These are phyloP conservation scores for Heliconius eleuchia DNA, from an alignment of 1,140 invertebrate genomes.

Conservation along the genomic window DNA sequence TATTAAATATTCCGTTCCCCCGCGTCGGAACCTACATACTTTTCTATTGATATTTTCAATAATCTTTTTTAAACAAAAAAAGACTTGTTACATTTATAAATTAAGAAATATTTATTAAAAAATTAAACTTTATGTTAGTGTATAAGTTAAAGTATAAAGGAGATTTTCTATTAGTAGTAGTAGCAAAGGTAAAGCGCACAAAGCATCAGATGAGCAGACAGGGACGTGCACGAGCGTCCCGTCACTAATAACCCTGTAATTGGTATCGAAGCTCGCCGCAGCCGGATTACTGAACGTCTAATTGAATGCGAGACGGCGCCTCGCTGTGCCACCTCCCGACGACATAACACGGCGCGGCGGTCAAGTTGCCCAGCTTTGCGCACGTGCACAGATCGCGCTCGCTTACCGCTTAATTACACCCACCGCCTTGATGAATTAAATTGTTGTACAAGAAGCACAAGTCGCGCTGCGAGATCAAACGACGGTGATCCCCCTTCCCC, in stretches of 20 bases:
- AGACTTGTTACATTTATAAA: too few relatives aligned
- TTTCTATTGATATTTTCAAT: too few relatives aligned
- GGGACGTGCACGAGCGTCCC: constrained; percentile 56
- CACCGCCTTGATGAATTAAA: constrained; percentile 67
- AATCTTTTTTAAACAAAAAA: too few relatives aligned
- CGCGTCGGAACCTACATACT: too few relatives aligned
- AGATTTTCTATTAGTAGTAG: constrained; percentile 1
- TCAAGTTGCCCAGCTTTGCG: constrained; percentile 68
- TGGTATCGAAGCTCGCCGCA: constrained; percentile 79
- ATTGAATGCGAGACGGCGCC: constrained; percentile 78
- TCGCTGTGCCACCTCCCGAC: constrained; percentile 50
- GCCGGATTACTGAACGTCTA: constrained; percentile 79
- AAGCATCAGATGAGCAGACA: constrained; percentile 36
- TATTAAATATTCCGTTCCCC: too few relatives aligned
- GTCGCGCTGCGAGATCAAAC: constrained; percentile 67
- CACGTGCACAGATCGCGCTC: constrained; percentile 56
- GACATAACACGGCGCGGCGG: constrained; percentile 58
- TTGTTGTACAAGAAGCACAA: constrained; percentile 53
- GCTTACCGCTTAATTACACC: constrained; percentile 62
- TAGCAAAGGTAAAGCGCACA: constrained; percentile 34
- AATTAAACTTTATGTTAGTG: background rate
- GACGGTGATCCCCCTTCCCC: constrained; percentile 39
- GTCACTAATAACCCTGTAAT: constrained; percentile 80
- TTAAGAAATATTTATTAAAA: background rate
- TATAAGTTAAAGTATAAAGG: background rate